phyloP scores from a whole-genome alignment of 64 coral and sea anemone species.

The Orbicella faveolata region DNA sequence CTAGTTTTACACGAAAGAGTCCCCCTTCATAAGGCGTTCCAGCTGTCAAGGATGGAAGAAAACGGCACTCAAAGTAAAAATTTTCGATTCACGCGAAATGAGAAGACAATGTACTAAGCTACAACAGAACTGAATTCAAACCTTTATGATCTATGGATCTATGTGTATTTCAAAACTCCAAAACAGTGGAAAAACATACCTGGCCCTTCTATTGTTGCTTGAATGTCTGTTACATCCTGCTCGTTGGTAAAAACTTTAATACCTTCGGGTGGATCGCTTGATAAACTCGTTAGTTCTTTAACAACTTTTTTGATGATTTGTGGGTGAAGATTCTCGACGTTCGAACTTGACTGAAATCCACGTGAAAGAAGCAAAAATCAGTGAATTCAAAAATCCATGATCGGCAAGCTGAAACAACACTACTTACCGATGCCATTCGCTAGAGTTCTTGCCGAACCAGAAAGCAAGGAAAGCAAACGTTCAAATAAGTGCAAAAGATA shows the following conservation, averaged over 20 bases:
- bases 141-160: not conserved
- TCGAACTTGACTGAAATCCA: conserved; percentile 81
- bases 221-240: conserved; percentile 97
- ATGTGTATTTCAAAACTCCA: not conserved
- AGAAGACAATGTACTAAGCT: not conserved
- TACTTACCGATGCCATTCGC: conserved; percentile 32
- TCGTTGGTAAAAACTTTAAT: conserved; percentile 96
- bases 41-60: conserved; percentile 57
- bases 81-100: not conserved
- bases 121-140: not conserved
- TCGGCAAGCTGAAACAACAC: not conserved
- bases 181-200: conserved; percentile 58
- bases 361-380: conserved; percentile 13
- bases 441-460: not conserved
- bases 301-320: conserved; percentile 99
- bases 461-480: not conserved
- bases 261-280: conserved; percentile 90
- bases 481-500: not conserved
- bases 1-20: conserved; percentile 92
- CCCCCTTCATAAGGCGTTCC: conserved; percentile 99
- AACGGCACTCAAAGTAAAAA: not conserved
- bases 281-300: conserved; percentile 83
- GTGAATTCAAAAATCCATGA: not conserved
- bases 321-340: conserved; percentile 97
- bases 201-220: conserved; percentile 98